A percentile compares a stretch with the other conserved stretches of the same genome.
phyloP scores from a whole-genome alignment of 92 coral and sea anemone genomes.

The Porites cylindrica region DNA sequence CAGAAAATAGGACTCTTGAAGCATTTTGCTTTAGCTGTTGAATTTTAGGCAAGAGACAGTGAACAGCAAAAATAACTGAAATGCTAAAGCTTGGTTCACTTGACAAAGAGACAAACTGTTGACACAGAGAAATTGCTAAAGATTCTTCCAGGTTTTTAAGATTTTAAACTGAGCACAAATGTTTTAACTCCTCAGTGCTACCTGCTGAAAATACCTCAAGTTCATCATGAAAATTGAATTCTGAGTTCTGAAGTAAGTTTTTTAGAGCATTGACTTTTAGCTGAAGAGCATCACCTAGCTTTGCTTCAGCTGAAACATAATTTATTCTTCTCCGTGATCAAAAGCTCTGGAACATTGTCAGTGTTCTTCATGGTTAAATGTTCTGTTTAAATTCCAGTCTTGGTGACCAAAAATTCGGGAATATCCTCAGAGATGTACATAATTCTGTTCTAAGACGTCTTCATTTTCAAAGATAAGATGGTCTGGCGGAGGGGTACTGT shows the following conservation, averaged over 20 bases:
- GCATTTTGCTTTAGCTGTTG: slow-evolving; percentile 66
- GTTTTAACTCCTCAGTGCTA: slow-evolving; percentile 69
- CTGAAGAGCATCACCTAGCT: slow-evolving; percentile 1
- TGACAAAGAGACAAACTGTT: slow-evolving; percentile 67
- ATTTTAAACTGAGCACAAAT: slow-evolving; percentile 58
- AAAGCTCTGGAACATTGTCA: neutral
- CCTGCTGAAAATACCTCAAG: slow-evolving; percentile 42
- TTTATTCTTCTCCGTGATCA: neutral
- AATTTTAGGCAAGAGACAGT: slow-evolving; percentile 74
- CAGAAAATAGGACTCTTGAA: slow-evolving; percentile 69
- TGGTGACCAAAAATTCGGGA: neutral
- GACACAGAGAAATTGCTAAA: slow-evolving; percentile 55
- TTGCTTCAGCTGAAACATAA: neutral
- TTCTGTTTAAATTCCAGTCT: neutral
- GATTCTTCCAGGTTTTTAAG: slow-evolving; percentile 66
- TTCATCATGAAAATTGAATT: neutral
- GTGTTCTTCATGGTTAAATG: neutral
- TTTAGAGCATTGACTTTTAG: slow-evolving; percentile 37
- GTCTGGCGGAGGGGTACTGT: slow-evolving; percentile 32
- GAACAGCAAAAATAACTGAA: slow-evolving; percentile 72
- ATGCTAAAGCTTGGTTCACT: slow-evolving; percentile 85
- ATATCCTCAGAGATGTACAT: neutral
- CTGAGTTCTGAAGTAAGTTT: slow-evolving; percentile 26
- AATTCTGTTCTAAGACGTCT: neutral
- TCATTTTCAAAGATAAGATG: slow-evolving; percentile 8